phyloP scores from a whole-genome alignment of 2,888 invertebrate species.

The Tortrix viridana region DNA sequence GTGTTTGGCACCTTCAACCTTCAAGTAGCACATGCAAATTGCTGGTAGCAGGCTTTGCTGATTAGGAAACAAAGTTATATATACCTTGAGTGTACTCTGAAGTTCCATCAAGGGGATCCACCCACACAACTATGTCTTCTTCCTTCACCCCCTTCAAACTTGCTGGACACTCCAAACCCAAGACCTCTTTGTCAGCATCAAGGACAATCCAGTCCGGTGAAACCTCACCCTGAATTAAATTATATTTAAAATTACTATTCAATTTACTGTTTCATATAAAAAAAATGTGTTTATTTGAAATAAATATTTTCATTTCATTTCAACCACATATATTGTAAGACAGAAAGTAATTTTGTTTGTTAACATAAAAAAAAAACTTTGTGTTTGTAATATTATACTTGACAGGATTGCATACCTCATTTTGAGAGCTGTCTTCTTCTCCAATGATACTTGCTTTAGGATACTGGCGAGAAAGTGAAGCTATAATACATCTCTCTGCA shows the following conservation, averaged over 20 bases:
- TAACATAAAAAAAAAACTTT: too few species aligned
- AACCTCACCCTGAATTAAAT: slow-evolving; percentile 67
- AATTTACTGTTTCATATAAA: neutral
- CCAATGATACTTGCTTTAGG: slow-evolving; percentile 94
- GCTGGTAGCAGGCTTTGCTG: neutral
- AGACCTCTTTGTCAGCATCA: slow-evolving; percentile 88
- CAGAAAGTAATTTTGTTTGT: too few species aligned
- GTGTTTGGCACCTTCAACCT: neutral
- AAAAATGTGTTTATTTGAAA: too few species aligned
- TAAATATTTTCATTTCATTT: too few species aligned
- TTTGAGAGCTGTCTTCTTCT: slow-evolving; percentile 91
- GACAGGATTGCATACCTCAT: slow-evolving; percentile 73
- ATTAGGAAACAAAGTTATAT: neutral
- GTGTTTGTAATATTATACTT: too few species aligned
- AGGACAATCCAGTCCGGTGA: slow-evolving; percentile 91
- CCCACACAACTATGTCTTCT: slow-evolving; percentile 97
- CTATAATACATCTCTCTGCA: slow-evolving; percentile 96
- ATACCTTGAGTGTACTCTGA: slow-evolving; percentile 97
- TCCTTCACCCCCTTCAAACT: slow-evolving; percentile 86
- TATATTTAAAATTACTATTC: neutral
- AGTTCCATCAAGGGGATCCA: slow-evolving; percentile 99
- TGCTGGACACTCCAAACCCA: slow-evolving; percentile 86
- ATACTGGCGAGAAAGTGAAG: slow-evolving; percentile 92
- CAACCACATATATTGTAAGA: too few species aligned
- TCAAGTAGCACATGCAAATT: slow-evolving; percentile 22